Percentiles rank a stretch among this genome's conserved stretches.
Evolutionary conservation across 2,888 invertebrate genomes (phyloP).

Genomic region (Protonemura montana): DNA sequence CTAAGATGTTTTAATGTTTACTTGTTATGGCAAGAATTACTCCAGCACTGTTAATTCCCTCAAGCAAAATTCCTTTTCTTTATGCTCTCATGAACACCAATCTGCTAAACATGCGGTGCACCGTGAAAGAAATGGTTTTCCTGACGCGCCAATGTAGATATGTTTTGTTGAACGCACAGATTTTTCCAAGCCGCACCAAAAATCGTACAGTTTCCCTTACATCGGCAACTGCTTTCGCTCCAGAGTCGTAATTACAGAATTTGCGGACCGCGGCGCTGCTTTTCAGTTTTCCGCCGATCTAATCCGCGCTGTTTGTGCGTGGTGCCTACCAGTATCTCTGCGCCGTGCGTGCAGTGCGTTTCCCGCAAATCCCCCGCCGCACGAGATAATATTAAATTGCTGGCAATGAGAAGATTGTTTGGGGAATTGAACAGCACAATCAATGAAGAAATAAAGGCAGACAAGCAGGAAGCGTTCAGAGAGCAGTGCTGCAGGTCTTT

Average conservation of each 20-base stretch:
- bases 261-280: not conserved
- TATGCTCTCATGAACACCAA: too few relatives aligned
- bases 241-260: not conserved
- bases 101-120: too few relatives aligned
- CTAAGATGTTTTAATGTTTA: too few relatives aligned
- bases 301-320: not conserved
- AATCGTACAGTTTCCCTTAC: not conserved
- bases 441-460: not conserved
- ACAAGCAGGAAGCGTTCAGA: not conserved
- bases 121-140: too few relatives aligned
- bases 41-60: too few relatives aligned
- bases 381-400: conserved; percentile 15
- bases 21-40: too few relatives aligned
- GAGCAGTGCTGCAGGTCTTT: not conserved
- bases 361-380: conserved; percentile 4
- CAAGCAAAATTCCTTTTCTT: too few relatives aligned
- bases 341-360: not conserved
- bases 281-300: not conserved
- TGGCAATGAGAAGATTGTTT: conserved; percentile 10
- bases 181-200: not conserved
- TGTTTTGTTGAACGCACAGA: too few relatives aligned
- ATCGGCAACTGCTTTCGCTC: not conserved
- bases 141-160: too few relatives aligned
- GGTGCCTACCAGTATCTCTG: not conserved
- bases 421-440: conserved; percentile 7